Conservation (phyloP, 2,888 invertebrate genomes). For the Bedellia somnulentella region DNA sequence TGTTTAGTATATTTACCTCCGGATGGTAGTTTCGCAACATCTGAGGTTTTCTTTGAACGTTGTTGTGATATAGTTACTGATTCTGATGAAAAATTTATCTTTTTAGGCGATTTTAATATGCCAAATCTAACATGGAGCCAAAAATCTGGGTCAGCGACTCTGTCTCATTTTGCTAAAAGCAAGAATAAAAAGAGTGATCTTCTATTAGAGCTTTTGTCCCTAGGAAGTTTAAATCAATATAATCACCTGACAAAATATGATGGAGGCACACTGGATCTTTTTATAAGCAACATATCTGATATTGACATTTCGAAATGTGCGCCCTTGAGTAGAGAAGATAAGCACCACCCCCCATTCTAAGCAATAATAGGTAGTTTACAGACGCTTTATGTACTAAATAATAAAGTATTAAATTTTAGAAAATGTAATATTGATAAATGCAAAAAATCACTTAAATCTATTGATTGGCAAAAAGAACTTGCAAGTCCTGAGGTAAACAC, state of each 20-base stretch:
- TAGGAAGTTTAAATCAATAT: neutral
- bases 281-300: neutral
- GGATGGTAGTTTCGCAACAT: neutral
- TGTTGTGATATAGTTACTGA: neutral
- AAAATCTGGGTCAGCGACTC: neutral
- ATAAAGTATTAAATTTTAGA: too few relatives aligned
- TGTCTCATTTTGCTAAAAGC: too few relatives aligned
- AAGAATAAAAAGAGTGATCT: neutral
- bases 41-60: neutral
- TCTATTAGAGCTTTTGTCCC: neutral
- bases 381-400: too few relatives aligned
- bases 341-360: too few relatives aligned
- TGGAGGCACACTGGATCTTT: neutral
- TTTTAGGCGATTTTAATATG: constrained; percentile 4
- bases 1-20: constrained; percentile 2
- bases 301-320: neutral
- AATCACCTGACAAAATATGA: constrained; percentile 1
- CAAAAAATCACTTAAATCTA: too few relatives aligned
- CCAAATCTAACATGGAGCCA: neutral
- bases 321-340: too few relatives aligned
- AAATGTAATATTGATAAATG: too few relatives aligned
- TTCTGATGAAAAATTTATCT: neutral
- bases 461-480: too few relatives aligned
- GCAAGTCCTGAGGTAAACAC: too few relatives aligned
- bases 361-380: too few relatives aligned